Conservation (phyloP, 2,113 vertebrate species). For the Amazona vittata region DNA sequence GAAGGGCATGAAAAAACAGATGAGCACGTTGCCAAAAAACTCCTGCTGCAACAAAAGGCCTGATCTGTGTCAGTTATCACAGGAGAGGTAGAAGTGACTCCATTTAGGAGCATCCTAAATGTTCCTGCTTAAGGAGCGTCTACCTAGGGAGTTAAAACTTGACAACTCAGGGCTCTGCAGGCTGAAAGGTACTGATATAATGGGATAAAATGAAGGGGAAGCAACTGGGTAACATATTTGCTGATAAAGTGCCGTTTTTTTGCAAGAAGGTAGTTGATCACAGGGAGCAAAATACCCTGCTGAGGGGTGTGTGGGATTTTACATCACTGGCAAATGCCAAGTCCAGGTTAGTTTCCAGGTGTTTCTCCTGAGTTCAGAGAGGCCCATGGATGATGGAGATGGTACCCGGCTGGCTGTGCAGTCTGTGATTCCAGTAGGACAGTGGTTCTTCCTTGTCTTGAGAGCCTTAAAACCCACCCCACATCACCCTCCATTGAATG, state of each 20-base stretch:
- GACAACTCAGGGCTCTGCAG: not conserved
- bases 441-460: not conserved
- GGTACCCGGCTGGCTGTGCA: not conserved
- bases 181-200: not conserved
- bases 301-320: not conserved
- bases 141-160: not conserved
- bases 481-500: not conserved
- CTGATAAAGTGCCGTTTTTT: not conserved
- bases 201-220: not conserved
- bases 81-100: not conserved
- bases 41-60: not conserved
- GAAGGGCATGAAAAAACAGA: not conserved
- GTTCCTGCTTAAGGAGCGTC: not conserved
- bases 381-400: not conserved
- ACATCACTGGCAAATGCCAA: not conserved
- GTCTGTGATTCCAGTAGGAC: not conserved
- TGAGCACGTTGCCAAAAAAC: not conserved
- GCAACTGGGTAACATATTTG: rapidly evolving
- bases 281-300: not conserved
- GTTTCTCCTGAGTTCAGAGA: not conserved
- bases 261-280: not conserved
- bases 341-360: not conserved
- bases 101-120: not conserved
- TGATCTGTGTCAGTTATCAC: not conserved
- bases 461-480: not conserved